phyloP scores from a whole-genome alignment of 2,113 vertebrate species.

The Nesoenas mayeri region DNA sequence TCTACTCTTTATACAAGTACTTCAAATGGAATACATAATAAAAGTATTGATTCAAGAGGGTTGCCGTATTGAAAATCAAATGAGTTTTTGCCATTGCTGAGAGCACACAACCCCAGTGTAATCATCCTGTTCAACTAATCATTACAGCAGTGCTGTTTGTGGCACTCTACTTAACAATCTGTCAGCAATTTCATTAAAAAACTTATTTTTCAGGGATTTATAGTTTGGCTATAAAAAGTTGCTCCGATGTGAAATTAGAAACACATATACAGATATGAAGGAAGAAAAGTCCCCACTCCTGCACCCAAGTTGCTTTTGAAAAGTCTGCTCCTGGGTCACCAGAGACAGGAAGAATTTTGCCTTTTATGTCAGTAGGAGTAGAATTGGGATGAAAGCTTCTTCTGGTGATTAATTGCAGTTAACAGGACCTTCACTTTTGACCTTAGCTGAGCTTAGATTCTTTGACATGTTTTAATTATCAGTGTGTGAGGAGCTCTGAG shows the following conservation, averaged over 20 bases:
- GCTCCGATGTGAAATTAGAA: not conserved
- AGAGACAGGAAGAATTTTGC: not conserved
- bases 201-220: constrained; percentile 15
- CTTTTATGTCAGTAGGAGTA: not conserved
- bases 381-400: not conserved
- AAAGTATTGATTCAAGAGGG: constrained; percentile 65
- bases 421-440: constrained; percentile 19
- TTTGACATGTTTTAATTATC: not conserved
- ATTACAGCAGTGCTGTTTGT: constrained; percentile 51
- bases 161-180: constrained; percentile 32
- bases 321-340: not conserved
- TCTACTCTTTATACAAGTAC: not conserved
- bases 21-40: constrained; percentile 59
- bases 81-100: constrained; percentile 57
- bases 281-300: not conserved
- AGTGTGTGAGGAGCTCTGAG: not conserved
- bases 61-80: constrained; percentile 58
- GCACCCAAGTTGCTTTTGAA: not conserved
- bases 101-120: constrained; percentile 43
- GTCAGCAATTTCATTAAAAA: constrained; percentile 30
- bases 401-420: constrained; percentile 27
- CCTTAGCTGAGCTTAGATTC: not conserved
- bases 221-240: not conserved
- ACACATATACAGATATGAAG: not conserved
- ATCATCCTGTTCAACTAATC: constrained; percentile 65